These are phyloP conservation scores for Misgurnus anguillicaudatus DNA, from an alignment of 2,113 vertebrate genomes.

Conservation along the genomic window DNA sequence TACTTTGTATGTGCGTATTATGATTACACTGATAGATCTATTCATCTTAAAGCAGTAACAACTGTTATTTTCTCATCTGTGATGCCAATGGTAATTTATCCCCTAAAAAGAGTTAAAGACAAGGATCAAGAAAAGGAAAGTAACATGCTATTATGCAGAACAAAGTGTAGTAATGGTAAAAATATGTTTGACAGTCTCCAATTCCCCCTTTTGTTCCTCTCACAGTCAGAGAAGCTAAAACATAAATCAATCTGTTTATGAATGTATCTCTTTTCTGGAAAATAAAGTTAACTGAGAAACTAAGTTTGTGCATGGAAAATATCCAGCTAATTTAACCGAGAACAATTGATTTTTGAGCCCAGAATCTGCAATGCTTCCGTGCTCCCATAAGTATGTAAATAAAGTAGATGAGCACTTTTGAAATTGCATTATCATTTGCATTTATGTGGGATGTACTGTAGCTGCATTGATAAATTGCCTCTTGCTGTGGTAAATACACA, in stretches of 20 bases:
- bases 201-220: background rate
- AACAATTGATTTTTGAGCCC: background rate
- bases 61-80: background rate
- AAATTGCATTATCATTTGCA: slow-evolving; percentile 23
- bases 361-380: background rate
- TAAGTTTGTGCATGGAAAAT: background rate
- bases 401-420: background rate
- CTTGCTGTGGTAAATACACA: background rate
- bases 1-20: background rate
- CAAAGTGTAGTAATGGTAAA: slow-evolving; percentile 11
- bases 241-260: background rate
- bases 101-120: background rate
- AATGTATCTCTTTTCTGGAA: background rate
- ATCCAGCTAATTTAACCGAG: background rate
- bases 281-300: background rate
- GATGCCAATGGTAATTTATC: background rate
- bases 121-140: background rate
- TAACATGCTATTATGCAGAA: background rate
- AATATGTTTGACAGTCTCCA: slow-evolving; percentile 14
- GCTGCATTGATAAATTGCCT: background rate
- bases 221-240: background rate
- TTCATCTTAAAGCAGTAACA: background rate
- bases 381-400: background rate
- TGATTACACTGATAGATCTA: slow-evolving; percentile 11
- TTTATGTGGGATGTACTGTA: background rate